These are phyloP conservation scores for Heterotilapia buettikoferi DNA, from an alignment of 2,113 vertebrate species.

Conservation along the genomic window DNA sequence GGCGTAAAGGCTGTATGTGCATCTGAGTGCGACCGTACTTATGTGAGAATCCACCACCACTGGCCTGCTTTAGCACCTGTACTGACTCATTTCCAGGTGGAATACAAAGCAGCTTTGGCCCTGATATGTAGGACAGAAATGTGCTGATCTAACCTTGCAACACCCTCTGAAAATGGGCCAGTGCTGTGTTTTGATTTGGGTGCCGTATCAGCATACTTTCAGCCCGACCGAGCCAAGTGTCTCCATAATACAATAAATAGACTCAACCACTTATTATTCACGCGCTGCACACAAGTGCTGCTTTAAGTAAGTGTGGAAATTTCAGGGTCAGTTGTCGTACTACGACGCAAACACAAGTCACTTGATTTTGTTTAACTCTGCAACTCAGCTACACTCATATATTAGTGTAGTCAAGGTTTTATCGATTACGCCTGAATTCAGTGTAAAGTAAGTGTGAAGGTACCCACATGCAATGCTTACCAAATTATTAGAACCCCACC, in stretches of 20 bases:
- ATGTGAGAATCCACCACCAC: not conserved
- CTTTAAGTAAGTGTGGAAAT: not conserved
- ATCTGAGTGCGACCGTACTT: not conserved
- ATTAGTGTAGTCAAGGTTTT: not conserved
- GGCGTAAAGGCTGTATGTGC: not conserved
- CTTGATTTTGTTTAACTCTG: not conserved
- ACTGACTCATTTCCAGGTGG: not conserved
- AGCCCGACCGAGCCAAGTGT: not conserved
- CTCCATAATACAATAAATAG: not conserved
- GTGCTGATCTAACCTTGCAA: conserved; percentile 50
- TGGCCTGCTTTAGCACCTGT: not conserved
- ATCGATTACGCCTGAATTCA: not conserved
- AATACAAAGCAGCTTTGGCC: conserved; percentile 31
- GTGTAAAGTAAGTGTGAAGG: not conserved
- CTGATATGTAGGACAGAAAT: conserved; percentile 30
- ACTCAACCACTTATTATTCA: not conserved
- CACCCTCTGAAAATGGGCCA: conserved; percentile 45
- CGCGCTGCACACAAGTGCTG: not conserved
- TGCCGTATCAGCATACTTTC: not conserved
- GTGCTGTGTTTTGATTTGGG: conserved; percentile 6
- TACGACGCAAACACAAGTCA: not conserved
- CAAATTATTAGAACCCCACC: not conserved
- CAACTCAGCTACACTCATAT: not conserved
- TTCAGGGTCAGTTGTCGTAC: not conserved
- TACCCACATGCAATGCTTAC: not conserved